phyloP scores from a whole-genome alignment of 37 sponge, comb jelly and placozoan genomes.

The Chondrosia reniformis region DNA sequence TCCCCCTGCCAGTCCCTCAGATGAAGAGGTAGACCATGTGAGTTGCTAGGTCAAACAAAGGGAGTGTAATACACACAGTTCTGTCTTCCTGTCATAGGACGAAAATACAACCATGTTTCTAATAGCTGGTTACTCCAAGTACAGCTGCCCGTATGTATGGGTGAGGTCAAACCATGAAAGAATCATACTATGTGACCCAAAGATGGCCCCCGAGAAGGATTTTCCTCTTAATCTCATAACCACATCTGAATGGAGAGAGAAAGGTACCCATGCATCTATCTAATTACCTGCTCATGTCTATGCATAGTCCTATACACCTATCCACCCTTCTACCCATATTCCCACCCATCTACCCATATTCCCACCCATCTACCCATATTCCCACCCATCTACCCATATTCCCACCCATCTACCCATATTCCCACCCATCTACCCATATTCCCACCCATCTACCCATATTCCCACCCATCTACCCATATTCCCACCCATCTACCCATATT shows the following conservation, averaged over 20 bases:
- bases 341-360: neutral
- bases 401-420: neutral
- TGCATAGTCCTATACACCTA: neutral
- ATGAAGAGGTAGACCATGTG: conserved; percentile 53
- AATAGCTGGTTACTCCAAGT: conserved; percentile 70
- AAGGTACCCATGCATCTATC: conserved; percentile 33
- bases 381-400: neutral
- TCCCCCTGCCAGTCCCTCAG: conserved; percentile 84
- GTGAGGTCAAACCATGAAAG: conserved; percentile 84
- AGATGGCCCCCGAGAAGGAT: conserved; percentile 64
- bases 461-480: neutral
- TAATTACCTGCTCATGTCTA: neutral
- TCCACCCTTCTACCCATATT: neutral
- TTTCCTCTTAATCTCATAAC: conserved; percentile 78
- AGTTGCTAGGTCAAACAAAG: neutral
- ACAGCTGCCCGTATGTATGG: conserved; percentile 87
- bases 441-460: neutral
- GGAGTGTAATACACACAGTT: neutral
- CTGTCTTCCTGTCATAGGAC: conserved; percentile 33
- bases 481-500: neutral
- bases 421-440: neutral
- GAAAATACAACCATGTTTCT: conserved; percentile 79
- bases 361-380: neutral
- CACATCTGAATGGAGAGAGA: conserved; percentile 68
- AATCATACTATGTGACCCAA: conserved; percentile 34